phyloP scores from a whole-genome alignment of 1,140 invertebrate species.

The Tigriopus japonicus region DNA sequence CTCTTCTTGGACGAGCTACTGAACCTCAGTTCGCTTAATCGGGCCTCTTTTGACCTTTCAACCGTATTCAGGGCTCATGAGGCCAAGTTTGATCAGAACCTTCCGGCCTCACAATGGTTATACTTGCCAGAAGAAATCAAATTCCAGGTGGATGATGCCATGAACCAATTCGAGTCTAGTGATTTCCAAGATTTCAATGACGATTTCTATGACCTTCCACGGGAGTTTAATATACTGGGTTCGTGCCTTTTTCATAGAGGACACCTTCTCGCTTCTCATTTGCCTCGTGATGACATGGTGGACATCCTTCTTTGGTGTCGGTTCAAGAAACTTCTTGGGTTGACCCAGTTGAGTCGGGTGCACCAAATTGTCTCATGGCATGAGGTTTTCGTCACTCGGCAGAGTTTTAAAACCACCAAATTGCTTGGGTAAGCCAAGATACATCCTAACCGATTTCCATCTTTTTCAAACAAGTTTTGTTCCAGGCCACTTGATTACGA shows the following conservation, averaged over 20 bases:
- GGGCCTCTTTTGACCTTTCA: background rate
- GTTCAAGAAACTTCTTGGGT: background rate
- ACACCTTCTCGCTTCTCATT: background rate
- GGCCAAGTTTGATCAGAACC: background rate
- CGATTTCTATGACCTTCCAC: constrained; percentile 2
- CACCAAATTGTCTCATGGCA: background rate
- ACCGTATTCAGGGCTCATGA: too few species aligned
- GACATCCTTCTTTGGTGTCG: background rate
- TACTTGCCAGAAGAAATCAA: background rate
- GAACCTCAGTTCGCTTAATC: background rate
- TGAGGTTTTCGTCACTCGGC: background rate
- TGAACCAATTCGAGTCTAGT: constrained; percentile 5
- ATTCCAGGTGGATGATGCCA: constrained; percentile 9
- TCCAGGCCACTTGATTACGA: background rate
- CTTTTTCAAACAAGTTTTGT: background rate
- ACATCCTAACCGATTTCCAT: background rate
- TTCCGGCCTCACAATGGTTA: background rate
- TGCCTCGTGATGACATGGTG: background rate
- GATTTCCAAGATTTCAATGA: constrained; percentile 10
- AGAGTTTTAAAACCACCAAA: too few species aligned
- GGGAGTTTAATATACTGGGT: constrained; percentile 4
- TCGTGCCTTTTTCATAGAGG: background rate
- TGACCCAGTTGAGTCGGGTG: background rate
- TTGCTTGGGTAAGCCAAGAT: background rate
- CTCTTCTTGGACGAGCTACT: background rate